Evolutionary conservation across 2,797 vertebrate genomes (phyloP).

Genomic region (Selene dorsalis): DNA sequence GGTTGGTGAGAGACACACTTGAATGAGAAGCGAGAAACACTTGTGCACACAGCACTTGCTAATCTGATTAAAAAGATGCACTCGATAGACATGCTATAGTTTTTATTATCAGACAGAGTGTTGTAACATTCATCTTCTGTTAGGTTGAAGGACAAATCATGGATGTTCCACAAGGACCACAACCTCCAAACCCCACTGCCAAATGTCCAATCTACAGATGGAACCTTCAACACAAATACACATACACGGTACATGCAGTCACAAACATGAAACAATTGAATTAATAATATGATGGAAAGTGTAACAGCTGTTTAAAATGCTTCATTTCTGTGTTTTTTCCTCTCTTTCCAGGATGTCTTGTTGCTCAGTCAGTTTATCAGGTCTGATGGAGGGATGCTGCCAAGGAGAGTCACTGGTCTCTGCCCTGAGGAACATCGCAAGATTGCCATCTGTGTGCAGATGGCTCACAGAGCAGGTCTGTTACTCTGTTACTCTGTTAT

Average conservation of each 20-base stretch:
- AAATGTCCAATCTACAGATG: constrained; percentile 96
- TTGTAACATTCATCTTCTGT: background rate
- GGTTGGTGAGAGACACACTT: too few relatives aligned
- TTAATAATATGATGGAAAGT: background rate
- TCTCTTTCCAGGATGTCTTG: constrained; percentile 88
- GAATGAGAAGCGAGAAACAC: background rate
- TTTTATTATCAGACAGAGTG: background rate
- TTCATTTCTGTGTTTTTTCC: background rate
- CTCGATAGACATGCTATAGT: background rate
- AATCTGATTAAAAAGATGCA: background rate
- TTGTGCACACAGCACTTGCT: background rate
- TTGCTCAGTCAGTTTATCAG: constrained; percentile 96
- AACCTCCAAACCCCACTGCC: constrained; percentile 92
- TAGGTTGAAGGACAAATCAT: constrained; percentile 91
- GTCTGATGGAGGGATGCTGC: constrained; percentile 93
- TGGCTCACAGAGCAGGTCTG: constrained; percentile 96
- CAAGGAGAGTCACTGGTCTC: constrained; percentile 91
- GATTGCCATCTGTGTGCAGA: constrained; percentile 91
- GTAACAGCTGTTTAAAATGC: background rate
- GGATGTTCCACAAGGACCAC: constrained; percentile 64
- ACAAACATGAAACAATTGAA: background rate
- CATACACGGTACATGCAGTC: constrained; percentile 88
- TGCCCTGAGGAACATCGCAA: constrained; percentile 93
- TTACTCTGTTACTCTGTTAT: too few relatives aligned
- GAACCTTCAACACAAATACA: constrained; percentile 96